Conservation (phyloP, 1,140 invertebrate genomes). For the Antheraea pernyi region DNA sequence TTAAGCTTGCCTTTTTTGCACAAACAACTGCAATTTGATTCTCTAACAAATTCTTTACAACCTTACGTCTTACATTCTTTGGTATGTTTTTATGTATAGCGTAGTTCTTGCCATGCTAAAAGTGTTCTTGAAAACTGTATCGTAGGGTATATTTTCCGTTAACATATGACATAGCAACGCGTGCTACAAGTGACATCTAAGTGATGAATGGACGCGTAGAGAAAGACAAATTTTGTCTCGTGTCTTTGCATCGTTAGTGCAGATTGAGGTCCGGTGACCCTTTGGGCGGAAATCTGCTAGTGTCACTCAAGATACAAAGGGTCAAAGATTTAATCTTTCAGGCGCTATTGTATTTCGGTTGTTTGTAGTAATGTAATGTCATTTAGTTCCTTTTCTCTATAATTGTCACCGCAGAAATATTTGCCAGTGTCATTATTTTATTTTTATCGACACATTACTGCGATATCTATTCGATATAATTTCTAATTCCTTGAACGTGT, state of each 20-base stretch:
- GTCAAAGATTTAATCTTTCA: neutral
- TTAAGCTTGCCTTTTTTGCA: neutral
- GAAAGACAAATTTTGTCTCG: constrained; percentile 27
- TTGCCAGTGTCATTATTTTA: too few species aligned
- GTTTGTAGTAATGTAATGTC: neutral
- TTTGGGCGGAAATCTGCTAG: neutral
- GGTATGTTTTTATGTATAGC: neutral
- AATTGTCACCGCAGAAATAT: neutral
- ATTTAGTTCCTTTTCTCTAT: neutral
- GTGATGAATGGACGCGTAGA: constrained; percentile 21
- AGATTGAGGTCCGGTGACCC: constrained; percentile 12
- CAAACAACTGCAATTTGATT: neutral
- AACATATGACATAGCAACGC: neutral
- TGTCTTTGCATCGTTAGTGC: constrained; percentile 23
- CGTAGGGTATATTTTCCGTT: neutral
- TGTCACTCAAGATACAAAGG: neutral
- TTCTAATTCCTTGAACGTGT: too few species aligned
- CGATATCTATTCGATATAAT: too few species aligned
- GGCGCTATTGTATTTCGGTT: neutral
- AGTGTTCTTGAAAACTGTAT: neutral
- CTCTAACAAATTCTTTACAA: too few species aligned
- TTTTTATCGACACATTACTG: too few species aligned
- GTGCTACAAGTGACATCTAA: constrained; percentile 14
- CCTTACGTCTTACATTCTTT: too few species aligned
- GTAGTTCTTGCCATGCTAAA: neutral